phyloP scores from a whole-genome alignment of 2,113 vertebrate species.

The Phrynocephalus versicolor region DNA sequence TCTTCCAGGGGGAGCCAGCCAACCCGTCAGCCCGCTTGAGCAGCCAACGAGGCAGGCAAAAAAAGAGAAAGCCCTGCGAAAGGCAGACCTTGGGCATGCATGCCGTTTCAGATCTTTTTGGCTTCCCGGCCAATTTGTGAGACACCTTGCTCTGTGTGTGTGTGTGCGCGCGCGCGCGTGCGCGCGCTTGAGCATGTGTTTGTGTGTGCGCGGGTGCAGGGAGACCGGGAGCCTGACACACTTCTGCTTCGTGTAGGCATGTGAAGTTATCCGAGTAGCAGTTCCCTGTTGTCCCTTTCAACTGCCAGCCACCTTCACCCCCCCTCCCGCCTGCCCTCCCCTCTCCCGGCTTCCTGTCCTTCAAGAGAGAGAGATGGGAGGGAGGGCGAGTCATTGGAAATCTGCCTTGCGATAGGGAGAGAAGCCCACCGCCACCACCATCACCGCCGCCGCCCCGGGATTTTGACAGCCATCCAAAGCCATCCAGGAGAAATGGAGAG shows the following conservation, averaged over 20 bases:
- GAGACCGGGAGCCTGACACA: slow-evolving; percentile 25
- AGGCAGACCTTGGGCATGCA: neutral
- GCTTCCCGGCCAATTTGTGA: slow-evolving; percentile 10
- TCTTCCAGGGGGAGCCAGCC: neutral
- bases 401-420: neutral
- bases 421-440: neutral
- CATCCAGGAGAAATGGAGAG: slow-evolving; percentile 23
- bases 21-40: too few species aligned
- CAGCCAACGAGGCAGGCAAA: neutral
- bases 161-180: too few species aligned
- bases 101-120: slow-evolving; percentile 15
- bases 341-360: slow-evolving; percentile 47
- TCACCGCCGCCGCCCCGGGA: neutral
- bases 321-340: neutral
- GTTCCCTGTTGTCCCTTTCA: slow-evolving; percentile 11
- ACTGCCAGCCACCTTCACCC: neutral
- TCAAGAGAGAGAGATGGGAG: slow-evolving; percentile 44
- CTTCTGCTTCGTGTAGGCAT: neutral
- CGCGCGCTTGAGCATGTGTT: slow-evolving; percentile 4
- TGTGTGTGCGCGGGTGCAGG: slow-evolving; percentile 13
- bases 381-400: neutral
- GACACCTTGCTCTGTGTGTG: slow-evolving; percentile 25
- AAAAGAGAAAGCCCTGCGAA: neutral
- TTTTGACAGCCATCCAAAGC: neutral
- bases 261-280: neutral